Conservation (phyloP, 2,797 vertebrate species). For the Huso huso region DNA sequence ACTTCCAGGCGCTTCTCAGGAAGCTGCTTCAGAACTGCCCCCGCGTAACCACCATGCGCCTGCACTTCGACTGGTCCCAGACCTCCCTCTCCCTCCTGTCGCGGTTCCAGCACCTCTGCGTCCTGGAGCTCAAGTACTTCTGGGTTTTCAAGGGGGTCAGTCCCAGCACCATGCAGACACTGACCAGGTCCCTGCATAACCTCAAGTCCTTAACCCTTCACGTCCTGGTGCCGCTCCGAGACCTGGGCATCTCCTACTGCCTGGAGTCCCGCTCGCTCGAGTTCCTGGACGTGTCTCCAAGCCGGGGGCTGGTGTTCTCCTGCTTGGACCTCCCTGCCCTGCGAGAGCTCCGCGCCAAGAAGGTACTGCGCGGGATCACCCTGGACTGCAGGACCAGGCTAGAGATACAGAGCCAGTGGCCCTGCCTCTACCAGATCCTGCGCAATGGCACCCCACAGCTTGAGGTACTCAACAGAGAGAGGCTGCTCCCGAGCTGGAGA, state of each 20-base stretch:
- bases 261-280: constrained; percentile 66
- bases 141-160: constrained; percentile 73
- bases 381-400: constrained; percentile 64
- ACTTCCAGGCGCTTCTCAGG: constrained; percentile 65
- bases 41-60: constrained; percentile 58
- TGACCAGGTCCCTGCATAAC: constrained; percentile 64
- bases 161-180: constrained; percentile 56
- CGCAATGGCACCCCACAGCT: constrained; percentile 64
- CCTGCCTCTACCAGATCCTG: constrained; percentile 69
- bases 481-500: constrained; percentile 62
- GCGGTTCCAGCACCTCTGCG: constrained; percentile 65
- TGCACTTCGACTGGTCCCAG: constrained; percentile 76
- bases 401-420: constrained; percentile 70
- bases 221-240: constrained; percentile 69
- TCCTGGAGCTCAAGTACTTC: constrained; percentile 73
- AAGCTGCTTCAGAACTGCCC: constrained; percentile 61
- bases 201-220: constrained; percentile 67
- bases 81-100: constrained; percentile 59
- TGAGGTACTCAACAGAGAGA: constrained; percentile 67
- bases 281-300: constrained; percentile 70
- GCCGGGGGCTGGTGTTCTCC: constrained; percentile 68
- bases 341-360: constrained; percentile 67
- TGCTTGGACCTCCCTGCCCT: constrained; percentile 62
- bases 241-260: constrained; percentile 68
- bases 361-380: constrained; percentile 68